phyloP scores from a whole-genome alignment of 1,140 invertebrate species.

The Nebria ingens region DNA sequence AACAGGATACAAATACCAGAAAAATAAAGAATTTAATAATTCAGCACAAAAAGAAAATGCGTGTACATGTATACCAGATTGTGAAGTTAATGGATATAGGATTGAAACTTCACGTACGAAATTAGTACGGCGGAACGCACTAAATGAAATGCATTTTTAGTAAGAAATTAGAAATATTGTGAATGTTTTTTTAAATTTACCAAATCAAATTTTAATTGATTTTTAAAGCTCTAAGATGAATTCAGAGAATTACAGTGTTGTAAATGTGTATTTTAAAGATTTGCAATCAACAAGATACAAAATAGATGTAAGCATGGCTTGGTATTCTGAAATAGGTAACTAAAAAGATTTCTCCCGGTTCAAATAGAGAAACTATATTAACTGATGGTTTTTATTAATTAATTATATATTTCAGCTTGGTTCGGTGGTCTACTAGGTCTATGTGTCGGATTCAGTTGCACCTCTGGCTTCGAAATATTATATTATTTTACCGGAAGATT shows the following conservation, averaged over 20 bases:
- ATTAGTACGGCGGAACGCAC: background rate
- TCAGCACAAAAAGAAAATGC: background rate
- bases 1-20: background rate
- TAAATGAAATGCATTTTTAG: background rate
- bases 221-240: background rate
- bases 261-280: conserved; percentile 2
- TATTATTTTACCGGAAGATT: background rate
- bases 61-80: background rate
- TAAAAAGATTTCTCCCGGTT: background rate
- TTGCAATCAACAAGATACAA: background rate
- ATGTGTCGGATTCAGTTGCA: background rate
- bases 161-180: background rate
- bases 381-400: no score
- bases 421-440: background rate
- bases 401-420: background rate
- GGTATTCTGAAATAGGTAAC: conserved; percentile 1
- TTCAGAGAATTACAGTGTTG: background rate
- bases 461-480: background rate
- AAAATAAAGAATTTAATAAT: background rate
- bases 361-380: background rate
- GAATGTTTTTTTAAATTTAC: background rate
- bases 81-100: background rate
- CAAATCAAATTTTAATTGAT: background rate
- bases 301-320: background rate
- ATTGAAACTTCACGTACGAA: background rate